Evolutionary conservation across 2,113 vertebrate species (phyloP).

Genomic region (Xenopus laevis): DNA sequence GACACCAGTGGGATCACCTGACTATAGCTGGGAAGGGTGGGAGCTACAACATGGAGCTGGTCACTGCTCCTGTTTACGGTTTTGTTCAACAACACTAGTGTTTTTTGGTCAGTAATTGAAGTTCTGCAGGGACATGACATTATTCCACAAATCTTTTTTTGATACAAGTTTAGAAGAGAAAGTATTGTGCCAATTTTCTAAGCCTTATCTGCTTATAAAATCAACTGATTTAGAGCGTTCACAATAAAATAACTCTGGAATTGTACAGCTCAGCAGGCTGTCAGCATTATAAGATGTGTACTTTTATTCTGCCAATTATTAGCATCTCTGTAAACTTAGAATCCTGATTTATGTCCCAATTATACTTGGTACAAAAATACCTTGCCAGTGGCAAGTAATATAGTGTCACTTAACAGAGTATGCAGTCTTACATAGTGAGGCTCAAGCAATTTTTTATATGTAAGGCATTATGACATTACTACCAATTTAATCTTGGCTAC

Average conservation of each 20-base stretch:
- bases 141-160: no score
- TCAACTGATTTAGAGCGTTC: background rate
- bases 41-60: no score
- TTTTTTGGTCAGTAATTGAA: no score
- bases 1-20: no score
- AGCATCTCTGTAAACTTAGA: conserved; percentile 1
- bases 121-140: no score
- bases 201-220: background rate
- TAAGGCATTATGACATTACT: background rate
- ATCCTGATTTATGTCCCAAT: conserved; percentile 25
- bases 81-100: no score
- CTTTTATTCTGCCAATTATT: conserved; percentile 7
- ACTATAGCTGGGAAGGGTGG: no score
- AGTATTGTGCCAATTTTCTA: no score
- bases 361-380: conserved; percentile 8
- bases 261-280: conserved; percentile 6
- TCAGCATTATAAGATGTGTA: background rate
- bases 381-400: conserved; percentile 10
- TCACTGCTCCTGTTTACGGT: no score
- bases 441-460: background rate
- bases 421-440: conserved; percentile 1
- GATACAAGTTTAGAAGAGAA: no score
- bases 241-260: background rate
- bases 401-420: conserved; percentile 2
- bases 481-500: background rate